Conservation (phyloP, 2,113 vertebrate species). For the Eolophus roseicapilla region DNA sequence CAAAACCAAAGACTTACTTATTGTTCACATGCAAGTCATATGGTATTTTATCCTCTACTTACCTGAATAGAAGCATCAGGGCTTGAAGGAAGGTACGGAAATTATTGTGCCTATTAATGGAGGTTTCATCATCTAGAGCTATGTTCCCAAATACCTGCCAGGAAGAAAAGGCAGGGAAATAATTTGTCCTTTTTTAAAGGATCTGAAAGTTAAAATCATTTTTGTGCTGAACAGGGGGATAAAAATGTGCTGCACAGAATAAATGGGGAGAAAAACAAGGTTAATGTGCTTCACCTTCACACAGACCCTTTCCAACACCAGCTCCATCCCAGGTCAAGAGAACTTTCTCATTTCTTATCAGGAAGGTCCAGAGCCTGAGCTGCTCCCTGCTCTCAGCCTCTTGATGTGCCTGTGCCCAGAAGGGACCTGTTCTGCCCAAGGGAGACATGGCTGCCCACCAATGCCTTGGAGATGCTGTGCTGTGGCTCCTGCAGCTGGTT, state of each 20-base stretch:
- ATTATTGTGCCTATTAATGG: slow-evolving; percentile 94
- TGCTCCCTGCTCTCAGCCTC: background rate
- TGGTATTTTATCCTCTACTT: background rate
- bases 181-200: background rate
- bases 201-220: background rate
- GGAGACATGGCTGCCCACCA: background rate
- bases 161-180: background rate
- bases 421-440: accelerated
- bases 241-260: background rate
- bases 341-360: background rate
- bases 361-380: background rate
- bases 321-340: background rate
- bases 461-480: background rate
- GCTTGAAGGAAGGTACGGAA: slow-evolving; percentile 95
- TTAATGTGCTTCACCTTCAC: background rate
- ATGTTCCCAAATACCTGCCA: slow-evolving; percentile 95
- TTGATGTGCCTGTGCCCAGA: accelerated
- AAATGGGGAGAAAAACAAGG: background rate
- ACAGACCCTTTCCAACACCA: background rate
- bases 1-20: background rate
- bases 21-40: background rate
- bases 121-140: slow-evolving; percentile 87
- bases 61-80: slow-evolving; percentile 96
- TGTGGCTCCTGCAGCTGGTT: background rate
- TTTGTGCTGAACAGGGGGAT: background rate